Conservation (phyloP, 2,113 vertebrate species). For the Phasianus colchicus region DNA sequence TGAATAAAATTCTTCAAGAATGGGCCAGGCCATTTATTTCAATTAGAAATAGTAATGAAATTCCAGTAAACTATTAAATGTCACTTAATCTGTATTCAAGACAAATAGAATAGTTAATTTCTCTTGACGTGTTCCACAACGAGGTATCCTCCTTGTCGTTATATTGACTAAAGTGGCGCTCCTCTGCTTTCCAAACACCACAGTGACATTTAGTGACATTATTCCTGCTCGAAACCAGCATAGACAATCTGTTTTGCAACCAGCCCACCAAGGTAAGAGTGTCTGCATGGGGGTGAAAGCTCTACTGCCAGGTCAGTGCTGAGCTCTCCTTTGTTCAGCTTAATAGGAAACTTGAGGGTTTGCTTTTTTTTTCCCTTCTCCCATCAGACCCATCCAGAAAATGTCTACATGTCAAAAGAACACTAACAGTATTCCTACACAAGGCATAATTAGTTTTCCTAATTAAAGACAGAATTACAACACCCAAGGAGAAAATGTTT, state of each 20-base stretch:
- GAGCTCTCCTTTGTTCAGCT: rapidly evolving
- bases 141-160: constrained; percentile 39
- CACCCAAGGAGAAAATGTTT: background rate
- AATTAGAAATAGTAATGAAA: constrained; percentile 78
- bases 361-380: background rate
- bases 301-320: background rate
- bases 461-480: background rate
- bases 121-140: constrained; percentile 45
- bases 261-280: background rate
- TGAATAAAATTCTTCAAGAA: constrained; percentile 58
- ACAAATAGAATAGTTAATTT: constrained; percentile 67
- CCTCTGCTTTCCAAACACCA: background rate
- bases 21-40: constrained; percentile 70
- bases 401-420: background rate
- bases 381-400: background rate
- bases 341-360: rapidly evolving
- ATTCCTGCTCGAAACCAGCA: background rate
- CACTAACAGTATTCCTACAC: background rate
- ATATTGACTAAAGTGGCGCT: constrained; percentile 36
- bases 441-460: background rate
- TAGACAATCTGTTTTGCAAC: background rate
- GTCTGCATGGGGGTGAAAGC: background rate
- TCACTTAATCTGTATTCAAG: constrained; percentile 70
- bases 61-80: constrained; percentile 78
- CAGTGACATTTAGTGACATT: background rate